Evolutionary conservation across 2,113 vertebrate genomes (phyloP).

Genomic region (Eptesicus fuscus): DNA sequence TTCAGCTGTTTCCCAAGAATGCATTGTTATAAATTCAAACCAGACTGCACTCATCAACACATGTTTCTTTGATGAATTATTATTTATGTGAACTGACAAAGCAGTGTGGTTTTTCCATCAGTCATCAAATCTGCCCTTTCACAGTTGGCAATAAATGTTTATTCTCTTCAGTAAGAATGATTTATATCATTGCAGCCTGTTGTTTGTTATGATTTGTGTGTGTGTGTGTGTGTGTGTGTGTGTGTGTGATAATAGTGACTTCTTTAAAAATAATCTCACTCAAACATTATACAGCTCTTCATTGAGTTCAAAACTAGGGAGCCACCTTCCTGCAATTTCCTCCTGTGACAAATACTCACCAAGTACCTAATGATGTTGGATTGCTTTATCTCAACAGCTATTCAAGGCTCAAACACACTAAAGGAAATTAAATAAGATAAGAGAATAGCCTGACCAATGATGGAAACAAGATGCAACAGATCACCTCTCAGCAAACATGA

Average conservation of each 20-base stretch:
- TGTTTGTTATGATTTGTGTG: conserved; percentile 40
- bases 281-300: conserved; percentile 10
- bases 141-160: conserved; percentile 59
- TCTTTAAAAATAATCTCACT: not conserved
- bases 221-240: not conserved
- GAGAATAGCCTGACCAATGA: not conserved
- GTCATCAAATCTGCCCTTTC: conserved; percentile 56
- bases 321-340: conserved; percentile 26
- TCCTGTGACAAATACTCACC: not conserved
- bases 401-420: not conserved
- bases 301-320: not conserved
- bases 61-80: conserved; percentile 76
- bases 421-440: conserved; percentile 52
- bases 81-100: conserved; percentile 76
- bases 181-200: conserved; percentile 48
- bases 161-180: conserved; percentile 53
- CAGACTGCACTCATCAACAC: conserved; percentile 68
- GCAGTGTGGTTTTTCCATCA: conserved; percentile 62
- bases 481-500: not conserved
- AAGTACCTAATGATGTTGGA: not conserved
- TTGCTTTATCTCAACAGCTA: conserved; percentile 46
- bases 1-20: conserved; percentile 70
- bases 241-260: not conserved
- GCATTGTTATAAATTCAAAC: conserved; percentile 74
- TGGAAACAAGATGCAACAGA: conserved; percentile 4